Percentiles rank a stretch among this genome's conserved stretches.
phyloP scores from a whole-genome alignment of 2,888 invertebrate species.

The Apodemia hepburni region DNA sequence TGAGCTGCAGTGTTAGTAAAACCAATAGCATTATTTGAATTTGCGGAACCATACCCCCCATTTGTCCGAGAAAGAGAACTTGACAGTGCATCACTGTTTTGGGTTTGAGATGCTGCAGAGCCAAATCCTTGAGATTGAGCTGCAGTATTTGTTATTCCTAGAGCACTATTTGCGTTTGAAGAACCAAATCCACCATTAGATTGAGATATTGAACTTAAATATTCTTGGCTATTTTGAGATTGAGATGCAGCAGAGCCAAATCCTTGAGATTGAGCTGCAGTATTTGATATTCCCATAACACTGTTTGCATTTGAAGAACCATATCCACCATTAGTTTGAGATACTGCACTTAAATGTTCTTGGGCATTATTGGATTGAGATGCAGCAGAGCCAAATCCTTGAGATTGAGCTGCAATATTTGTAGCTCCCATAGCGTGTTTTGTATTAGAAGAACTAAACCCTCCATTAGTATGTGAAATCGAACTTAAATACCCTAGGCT shows the following conservation, averaged over 20 bases:
- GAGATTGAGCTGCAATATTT: constrained; percentile 46
- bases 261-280: constrained; percentile 47
- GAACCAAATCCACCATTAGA: constrained; percentile 22
- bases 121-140: constrained; percentile 46
- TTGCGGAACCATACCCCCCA: constrained; percentile 42
- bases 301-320: constrained; percentile 48
- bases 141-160: constrained; percentile 44
- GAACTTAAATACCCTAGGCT: neutral
- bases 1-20: constrained; percentile 45
- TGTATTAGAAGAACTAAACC: constrained; percentile 34
- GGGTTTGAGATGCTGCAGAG: constrained; percentile 49
- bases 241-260: too few relatives aligned
- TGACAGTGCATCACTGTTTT: constrained; percentile 39
- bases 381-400: constrained; percentile 22
- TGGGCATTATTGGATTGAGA: neutral
- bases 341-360: neutral
- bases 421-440: constrained; percentile 45
- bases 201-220: neutral
- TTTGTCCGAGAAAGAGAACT: constrained; percentile 40
- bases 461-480: neutral
- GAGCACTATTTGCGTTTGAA: constrained; percentile 50
- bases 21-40: constrained; percentile 40
- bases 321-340: neutral
- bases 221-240: neutral
- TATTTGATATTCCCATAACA: constrained; percentile 44